Conservation (phyloP, 2,113 vertebrate genomes). For the Galeopterus variegatus region DNA sequence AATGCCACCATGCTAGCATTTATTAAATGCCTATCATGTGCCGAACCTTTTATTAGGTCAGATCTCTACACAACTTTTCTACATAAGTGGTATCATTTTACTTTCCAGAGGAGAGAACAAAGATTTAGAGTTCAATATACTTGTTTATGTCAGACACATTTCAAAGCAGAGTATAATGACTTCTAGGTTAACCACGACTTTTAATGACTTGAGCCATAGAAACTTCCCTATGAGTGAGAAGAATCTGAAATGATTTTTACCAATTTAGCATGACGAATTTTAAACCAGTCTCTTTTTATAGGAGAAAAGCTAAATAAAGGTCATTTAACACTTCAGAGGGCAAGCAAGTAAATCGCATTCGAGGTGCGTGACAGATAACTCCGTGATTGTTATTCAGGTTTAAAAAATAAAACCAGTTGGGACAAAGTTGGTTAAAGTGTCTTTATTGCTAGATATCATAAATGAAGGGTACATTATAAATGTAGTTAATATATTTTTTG, state of each 20-base stretch:
- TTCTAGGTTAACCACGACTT: neutral
- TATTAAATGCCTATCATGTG: neutral
- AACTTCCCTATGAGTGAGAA: neutral
- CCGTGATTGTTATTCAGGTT: conserved; percentile 24
- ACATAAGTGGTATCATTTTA: neutral
- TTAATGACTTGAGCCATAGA: conserved; percentile 29
- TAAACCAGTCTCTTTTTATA: conserved; percentile 38
- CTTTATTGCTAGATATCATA: conserved; percentile 47
- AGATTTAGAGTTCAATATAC: conserved; percentile 2
- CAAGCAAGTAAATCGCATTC: conserved; percentile 12
- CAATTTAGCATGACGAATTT: neutral
- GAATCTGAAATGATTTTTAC: conserved; percentile 24
- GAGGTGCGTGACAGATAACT: neutral
- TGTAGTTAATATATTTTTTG: neutral
- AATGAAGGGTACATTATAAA: conserved; percentile 15
- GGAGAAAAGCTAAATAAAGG: conserved; percentile 38
- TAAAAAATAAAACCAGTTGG: conserved; percentile 40
- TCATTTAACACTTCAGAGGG: neutral
- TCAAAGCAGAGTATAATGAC: neutral
- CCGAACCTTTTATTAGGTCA: conserved; percentile 44
- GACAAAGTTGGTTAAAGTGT: conserved; percentile 1
- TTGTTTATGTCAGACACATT: neutral
- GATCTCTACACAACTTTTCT: neutral
- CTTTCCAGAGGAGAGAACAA: conserved; percentile 43
- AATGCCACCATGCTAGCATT: neutral